Percentiles rank a stretch among this genome's conserved stretches.
Evolutionary conservation across 2,113 vertebrate species (phyloP).

Genomic region (Meles meles): DNA sequence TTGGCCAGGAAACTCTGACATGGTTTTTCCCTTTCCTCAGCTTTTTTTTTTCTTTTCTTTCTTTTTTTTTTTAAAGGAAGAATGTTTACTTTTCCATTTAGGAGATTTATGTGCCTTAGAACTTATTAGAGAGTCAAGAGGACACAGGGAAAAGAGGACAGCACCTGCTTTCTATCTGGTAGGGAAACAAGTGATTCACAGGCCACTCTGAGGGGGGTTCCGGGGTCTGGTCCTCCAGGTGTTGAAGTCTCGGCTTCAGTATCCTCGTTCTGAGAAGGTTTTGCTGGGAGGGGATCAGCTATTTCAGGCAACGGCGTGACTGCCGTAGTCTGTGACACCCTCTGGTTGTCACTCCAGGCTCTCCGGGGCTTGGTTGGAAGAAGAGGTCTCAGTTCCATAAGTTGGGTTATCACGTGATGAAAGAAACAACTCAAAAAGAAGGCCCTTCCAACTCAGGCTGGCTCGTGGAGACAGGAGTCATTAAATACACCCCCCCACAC

Average conservation of each 20-base stretch:
- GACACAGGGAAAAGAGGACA: neutral
- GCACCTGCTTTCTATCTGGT: slow-evolving; percentile 44
- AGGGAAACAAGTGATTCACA: neutral
- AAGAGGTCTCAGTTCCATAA: neutral
- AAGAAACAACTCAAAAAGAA: neutral
- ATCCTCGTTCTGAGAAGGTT: neutral
- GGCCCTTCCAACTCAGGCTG: neutral
- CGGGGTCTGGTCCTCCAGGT: neutral
- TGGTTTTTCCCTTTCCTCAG: neutral
- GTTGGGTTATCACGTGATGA: neutral
- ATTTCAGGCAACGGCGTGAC: neutral
- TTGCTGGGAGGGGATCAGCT: neutral
- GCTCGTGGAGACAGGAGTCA: neutral
- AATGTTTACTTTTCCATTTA: slow-evolving; percentile 56
- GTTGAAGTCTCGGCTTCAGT: neutral
- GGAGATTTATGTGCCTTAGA: slow-evolving; percentile 40
- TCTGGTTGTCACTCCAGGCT: neutral
- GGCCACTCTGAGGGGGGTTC: neutral
- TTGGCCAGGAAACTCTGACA: slow-evolving; percentile 64
- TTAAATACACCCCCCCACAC: neutral
- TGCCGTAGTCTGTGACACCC: neutral
- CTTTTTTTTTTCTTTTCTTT: neutral
- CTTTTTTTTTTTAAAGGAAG: neutral
- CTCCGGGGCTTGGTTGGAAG: neutral
- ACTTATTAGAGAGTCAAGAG: neutral